phyloP scores from a whole-genome alignment of 2,797 vertebrate genomes.

The Heteromormyrus szaboi region DNA sequence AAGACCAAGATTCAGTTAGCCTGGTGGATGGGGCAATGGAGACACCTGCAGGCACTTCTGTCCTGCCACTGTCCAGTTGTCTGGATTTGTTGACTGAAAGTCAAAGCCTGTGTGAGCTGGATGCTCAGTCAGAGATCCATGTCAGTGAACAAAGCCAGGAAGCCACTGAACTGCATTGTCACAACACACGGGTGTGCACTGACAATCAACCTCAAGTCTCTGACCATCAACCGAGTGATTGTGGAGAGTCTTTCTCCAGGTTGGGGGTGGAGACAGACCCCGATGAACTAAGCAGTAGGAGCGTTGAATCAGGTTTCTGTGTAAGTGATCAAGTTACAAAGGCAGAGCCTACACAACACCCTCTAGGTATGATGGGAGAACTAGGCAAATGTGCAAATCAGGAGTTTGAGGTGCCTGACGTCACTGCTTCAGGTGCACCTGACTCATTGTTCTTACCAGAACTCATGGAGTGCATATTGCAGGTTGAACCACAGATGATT shows the following conservation, averaged over 20 bases:
- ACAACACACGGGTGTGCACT: conserved; percentile 33
- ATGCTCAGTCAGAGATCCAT: conserved; percentile 54
- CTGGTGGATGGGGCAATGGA: conserved; percentile 39
- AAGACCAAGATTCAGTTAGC: conserved; percentile 30
- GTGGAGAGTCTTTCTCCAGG: not conserved
- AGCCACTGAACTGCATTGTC: conserved; percentile 59
- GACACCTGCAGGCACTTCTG: conserved; percentile 23
- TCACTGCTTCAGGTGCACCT: not conserved
- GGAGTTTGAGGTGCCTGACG: not conserved
- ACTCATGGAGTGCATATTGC: not conserved
- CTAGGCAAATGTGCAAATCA: not conserved
- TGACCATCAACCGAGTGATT: conserved; percentile 38
- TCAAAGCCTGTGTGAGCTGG: conserved; percentile 42
- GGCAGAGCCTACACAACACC: not conserved
- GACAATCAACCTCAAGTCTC: conserved; percentile 29
- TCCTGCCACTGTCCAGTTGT: conserved; percentile 19
- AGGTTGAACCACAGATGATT: not conserved
- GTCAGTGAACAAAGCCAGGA: conserved; percentile 61
- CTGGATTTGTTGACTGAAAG: conserved; percentile 45
- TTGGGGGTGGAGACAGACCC: conserved; percentile 9
- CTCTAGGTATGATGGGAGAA: not conserved
- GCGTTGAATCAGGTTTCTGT: not conserved
- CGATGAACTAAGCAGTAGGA: conserved; percentile 14
- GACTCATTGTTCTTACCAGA: not conserved
- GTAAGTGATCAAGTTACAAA: conserved; percentile 12